A percentile compares a stretch with the other conserved stretches of the same genome.
Conservation (phyloP, 2,113 vertebrate species). For the Erythrolamprus reginae region DNA sequence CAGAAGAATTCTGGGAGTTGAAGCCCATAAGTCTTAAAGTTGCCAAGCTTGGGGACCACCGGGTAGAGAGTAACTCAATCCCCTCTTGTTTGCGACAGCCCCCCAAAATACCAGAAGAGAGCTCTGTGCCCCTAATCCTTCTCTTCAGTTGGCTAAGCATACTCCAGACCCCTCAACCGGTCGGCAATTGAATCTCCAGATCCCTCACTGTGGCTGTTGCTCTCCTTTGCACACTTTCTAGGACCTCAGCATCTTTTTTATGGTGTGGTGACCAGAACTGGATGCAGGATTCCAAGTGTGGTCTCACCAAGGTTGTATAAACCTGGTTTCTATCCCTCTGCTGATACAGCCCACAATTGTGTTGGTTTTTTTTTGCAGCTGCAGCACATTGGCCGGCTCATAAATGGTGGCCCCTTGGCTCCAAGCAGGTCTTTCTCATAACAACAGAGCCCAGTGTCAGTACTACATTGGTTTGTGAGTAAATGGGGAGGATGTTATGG, state of each 20-base stretch:
- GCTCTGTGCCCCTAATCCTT: background rate
- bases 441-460: background rate
- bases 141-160: background rate
- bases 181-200: background rate
- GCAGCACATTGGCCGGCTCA: background rate
- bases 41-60: no score
- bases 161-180: background rate
- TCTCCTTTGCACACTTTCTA: background rate
- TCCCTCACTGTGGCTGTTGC: background rate
- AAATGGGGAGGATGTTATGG: background rate
- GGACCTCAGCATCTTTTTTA: background rate
- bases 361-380: background rate
- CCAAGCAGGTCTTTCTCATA: background rate
- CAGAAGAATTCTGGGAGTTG: no score
- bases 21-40: no score
- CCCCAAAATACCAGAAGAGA: background rate
- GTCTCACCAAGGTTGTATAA: background rate
- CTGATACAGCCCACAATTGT: background rate
- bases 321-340: background rate
- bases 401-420: background rate
- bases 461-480: background rate
- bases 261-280: background rate
- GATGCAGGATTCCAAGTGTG: background rate
- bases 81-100: background rate
- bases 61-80: background rate